Conservation (phyloP, 2,888 invertebrate species). For the Tetropium fuscum region DNA sequence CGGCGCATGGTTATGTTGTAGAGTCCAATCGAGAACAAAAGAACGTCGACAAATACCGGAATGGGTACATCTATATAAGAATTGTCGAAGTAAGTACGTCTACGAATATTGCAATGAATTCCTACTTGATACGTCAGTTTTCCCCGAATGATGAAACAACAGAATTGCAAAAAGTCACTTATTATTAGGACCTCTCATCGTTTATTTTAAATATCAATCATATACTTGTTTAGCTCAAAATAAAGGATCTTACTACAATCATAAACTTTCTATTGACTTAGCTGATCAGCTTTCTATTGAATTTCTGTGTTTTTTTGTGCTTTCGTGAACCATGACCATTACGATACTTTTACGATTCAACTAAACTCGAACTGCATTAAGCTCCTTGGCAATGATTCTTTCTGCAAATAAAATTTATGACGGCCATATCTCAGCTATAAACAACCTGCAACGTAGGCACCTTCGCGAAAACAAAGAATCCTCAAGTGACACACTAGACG, state of each 20-base stretch:
- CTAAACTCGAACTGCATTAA: conserved; percentile 21
- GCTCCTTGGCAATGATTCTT: conserved; percentile 9
- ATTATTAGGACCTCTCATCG: too few species aligned
- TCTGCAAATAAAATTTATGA: conserved; percentile 16
- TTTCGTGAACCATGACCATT: conserved; percentile 4
- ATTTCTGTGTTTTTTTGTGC: background rate
- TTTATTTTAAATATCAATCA: too few species aligned
- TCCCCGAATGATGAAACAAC: too few species aligned
- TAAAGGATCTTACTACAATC: background rate
- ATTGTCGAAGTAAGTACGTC: too few species aligned
- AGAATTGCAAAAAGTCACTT: too few species aligned
- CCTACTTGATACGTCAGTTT: too few species aligned
- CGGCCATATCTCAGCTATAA: conserved; percentile 18
- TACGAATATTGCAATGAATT: too few species aligned
- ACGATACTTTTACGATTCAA: conserved; percentile 17
- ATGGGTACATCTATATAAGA: too few species aligned
- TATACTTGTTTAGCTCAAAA: background rate
- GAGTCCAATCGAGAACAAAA: too few species aligned
- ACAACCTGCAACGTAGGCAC: conserved; percentile 19
- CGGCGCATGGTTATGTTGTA: too few species aligned
- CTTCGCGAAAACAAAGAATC: conserved; percentile 20
- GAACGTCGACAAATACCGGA: too few species aligned
- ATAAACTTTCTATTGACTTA: background rate
- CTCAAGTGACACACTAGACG: background rate
- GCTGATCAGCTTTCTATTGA: too few species aligned